These are phyloP conservation scores for Pitangus sulphuratus DNA, from an alignment of 2,797 vertebrate genomes.

Conservation along the genomic window DNA sequence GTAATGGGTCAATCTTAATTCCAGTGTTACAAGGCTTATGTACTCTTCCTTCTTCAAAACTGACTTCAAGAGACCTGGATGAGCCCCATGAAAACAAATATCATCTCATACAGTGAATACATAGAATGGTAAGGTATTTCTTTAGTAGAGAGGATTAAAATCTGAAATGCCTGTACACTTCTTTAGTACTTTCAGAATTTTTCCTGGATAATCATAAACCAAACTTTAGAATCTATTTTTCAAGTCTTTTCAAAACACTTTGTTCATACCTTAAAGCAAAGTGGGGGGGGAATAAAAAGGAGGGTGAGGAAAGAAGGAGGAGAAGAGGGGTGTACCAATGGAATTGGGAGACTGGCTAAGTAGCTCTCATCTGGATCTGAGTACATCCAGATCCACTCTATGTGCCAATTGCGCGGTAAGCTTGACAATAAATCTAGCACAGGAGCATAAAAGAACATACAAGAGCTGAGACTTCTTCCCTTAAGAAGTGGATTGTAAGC, in stretches of 20 bases:
- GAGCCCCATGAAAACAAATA: background rate
- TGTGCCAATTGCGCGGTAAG: background rate
- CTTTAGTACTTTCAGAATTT: background rate
- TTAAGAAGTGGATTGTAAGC: background rate
- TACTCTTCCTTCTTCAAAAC: background rate
- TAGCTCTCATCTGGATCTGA: background rate
- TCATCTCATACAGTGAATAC: background rate
- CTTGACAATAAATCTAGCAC: conserved; percentile 4
- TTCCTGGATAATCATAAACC: background rate
- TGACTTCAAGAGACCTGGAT: background rate
- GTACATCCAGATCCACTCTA: background rate
- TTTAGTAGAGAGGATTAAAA: background rate
- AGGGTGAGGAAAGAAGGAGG: background rate
- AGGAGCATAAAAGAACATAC: background rate
- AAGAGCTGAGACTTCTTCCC: background rate
- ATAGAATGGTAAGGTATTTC: background rate
- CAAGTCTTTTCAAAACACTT: background rate
- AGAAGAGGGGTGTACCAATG: background rate
- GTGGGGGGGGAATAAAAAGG: fast-evolving
- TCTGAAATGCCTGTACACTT: background rate
- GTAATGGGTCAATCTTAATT: background rate
- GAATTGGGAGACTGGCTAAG: background rate
- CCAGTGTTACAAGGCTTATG: background rate
- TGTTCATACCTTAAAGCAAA: background rate
- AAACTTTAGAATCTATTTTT: background rate